These are phyloP conservation scores for Lepidochitona cinerea DNA, from an alignment of 2,888 invertebrate species.

Conservation along the genomic window DNA sequence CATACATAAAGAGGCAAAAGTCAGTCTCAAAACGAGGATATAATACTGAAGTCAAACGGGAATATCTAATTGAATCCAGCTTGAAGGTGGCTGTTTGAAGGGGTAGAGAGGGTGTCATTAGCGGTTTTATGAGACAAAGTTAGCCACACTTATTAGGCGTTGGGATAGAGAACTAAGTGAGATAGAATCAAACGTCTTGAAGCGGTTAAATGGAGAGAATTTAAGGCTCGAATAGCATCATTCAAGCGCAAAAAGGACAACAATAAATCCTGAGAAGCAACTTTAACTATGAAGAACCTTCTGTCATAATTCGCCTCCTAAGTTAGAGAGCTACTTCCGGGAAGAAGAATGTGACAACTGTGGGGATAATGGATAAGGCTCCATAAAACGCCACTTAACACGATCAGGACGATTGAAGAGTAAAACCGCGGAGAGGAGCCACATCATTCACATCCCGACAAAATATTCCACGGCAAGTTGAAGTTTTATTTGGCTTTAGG, in stretches of 20 bases:
- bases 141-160: no score
- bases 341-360: background rate
- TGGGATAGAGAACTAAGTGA: no score
- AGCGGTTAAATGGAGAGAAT: background rate
- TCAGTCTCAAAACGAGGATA: no score
- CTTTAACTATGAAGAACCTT: background rate
- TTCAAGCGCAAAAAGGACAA: background rate
- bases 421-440: background rate
- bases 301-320: slow-evolving; percentile 7
- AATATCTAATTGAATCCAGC: no score
- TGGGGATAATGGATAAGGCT: background rate
- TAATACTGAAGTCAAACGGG: no score
- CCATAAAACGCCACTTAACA: slow-evolving; percentile 5
- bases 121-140: no score
- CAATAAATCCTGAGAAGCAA: background rate
- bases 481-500: slow-evolving; percentile 3
- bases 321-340: slow-evolving; percentile 5
- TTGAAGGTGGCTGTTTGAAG: no score
- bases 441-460: background rate
- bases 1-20: no score
- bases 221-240: background rate
- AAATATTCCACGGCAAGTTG: background rate
- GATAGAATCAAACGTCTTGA: background rate
- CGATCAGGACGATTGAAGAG: background rate
- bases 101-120: no score